Evolutionary conservation across 2,797 vertebrate species (phyloP), one percentile per base, ranked within the genome.

Genomic region (Lepus townsendii): DNA sequence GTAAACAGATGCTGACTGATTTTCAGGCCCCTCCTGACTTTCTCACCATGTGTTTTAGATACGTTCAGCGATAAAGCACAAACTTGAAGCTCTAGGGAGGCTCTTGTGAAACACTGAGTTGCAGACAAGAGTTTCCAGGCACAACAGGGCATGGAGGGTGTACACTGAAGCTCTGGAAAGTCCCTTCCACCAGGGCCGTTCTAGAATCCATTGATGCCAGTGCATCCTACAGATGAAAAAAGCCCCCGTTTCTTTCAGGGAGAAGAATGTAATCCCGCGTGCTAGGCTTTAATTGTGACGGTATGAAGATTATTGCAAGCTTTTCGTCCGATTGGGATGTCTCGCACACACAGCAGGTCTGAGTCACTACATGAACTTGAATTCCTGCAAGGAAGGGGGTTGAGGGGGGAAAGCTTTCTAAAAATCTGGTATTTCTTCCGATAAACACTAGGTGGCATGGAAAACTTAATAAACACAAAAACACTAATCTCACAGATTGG

Each of bases 361-460:
- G 24, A 76, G 7, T 87, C 75, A 57, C 9, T 35, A 13, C 32
- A 17, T 38, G 94, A 79, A 89, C 16, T 20, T 91, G 62, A 84
- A 80, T 10, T 57, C 65, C 66, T 68, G 26, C 35, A 54, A 73
- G 42, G 47, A 85, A 5, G 87, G 52, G 30, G 75, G 17, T 47
- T 9, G 8, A 14, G 65, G 65, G 12, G 65, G 80, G 63, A 68
- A 14, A 30, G 50, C 50, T 96, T 27, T 68, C 73, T 13, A 5
- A 11, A 66, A 50, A 95, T 65, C 80, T 97, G 97, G 95, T 97
- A 50, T 98, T 98, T 98, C 98, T 98, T 96, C 88, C 94, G 95
- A 96, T 95, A 96, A 96, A 98, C 98, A 98, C 98, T 98, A 98
- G 98, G 98, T 98, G 98, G 98, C 98, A 98, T 98, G 97, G 97